Conservation (phyloP, 2,113 vertebrate species). For the Microcebus griseorufus region DNA sequence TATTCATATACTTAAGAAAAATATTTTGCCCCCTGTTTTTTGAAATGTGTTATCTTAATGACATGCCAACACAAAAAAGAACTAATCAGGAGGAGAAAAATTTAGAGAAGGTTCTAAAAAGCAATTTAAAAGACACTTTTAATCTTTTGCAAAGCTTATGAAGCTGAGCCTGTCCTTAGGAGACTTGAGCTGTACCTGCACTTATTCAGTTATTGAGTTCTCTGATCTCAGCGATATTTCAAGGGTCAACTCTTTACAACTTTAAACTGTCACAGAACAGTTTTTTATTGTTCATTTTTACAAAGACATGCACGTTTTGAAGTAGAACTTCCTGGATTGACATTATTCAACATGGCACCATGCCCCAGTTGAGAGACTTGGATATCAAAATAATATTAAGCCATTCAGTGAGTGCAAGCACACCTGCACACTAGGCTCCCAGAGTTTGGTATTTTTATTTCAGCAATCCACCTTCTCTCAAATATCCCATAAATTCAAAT, state of each 20-base stretch:
- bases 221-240: neutral
- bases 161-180: neutral
- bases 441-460: neutral
- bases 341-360: neutral
- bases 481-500: slow-evolving; percentile 44
- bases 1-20: neutral
- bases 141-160: neutral
- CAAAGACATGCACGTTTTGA: neutral
- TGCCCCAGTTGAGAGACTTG: neutral
- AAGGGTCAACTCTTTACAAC: neutral
- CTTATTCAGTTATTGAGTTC: neutral
- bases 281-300: neutral
- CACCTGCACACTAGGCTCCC: neutral
- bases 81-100: neutral
- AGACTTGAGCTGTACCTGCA: neutral
- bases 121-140: neutral
- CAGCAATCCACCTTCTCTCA: neutral
- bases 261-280: neutral
- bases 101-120: neutral
- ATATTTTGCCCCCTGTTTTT: neutral
- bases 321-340: neutral
- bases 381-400: neutral
- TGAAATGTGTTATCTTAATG: neutral
- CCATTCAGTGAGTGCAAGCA: fast-evolving
- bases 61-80: neutral